Base-by-base conservation (phyloP, 2,113 vertebrate genomes). In the Tyto alba region DNA sequence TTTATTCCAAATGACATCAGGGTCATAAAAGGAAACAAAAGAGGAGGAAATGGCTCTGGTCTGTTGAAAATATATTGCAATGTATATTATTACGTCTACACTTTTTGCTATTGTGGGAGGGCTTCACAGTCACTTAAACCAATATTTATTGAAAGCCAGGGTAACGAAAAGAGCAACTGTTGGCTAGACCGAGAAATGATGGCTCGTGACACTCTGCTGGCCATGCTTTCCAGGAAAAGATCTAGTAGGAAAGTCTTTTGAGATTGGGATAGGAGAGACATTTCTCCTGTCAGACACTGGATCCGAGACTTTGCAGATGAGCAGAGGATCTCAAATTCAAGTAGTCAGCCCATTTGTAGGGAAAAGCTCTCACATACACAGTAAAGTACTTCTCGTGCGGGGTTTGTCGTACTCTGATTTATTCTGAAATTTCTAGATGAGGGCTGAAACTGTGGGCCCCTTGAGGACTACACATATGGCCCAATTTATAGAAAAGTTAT, bases 21-120 rank as follows among this genome's bases (percentile, higher is more conserved):
- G 77, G 88, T 92, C 90, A 92, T 96, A 96, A 95, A 96, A 89
- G 34, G 55, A 80, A 94, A 96, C 90, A 97, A 96, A 92, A 96
- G 85, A 94, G 52, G 88, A 92, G 95, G 94, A 94, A 96, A 92
- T 88, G 67, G 68, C 67, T 96, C 76, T 52, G 41, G 71, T 45
- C 34, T 27, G 36, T 52, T 85, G 82, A 76, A 94, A 94, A 92
- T 92, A 81, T 56, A 74, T 55, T 77, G 69, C 75, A n/a, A 72
- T n/a, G 43, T 68, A 32, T 69, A 77, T 85, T 91, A 72, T 72
- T 76, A 57, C n/a, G 27, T 68, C 45, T 62, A 34, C 20, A 48
- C 52, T 79, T 75, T 41, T 52, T 84, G 50, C 43, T 57, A 2
- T 66, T 64, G 6, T 26, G 11, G 7, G 57, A 88, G 59, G 60